A percentile compares a stretch with the other conserved stretches of the same genome.
phyloP scores from a whole-genome alignment of 2,113 vertebrate species.

The Cochlearius cochlearius region DNA sequence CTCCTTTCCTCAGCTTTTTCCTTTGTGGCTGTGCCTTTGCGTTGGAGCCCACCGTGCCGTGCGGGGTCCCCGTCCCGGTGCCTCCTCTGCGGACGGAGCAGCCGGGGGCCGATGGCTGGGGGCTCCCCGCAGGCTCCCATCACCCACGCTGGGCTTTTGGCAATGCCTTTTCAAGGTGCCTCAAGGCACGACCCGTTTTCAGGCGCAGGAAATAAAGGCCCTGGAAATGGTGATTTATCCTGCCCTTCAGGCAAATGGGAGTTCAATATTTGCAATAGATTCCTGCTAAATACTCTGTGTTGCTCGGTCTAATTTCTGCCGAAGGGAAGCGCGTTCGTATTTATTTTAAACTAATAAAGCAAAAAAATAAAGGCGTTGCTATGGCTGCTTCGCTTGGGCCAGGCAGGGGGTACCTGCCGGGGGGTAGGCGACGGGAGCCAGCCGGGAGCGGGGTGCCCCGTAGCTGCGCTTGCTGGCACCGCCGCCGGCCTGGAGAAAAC shows the following conservation, averaged over 20 bases:
- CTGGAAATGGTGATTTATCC: not conserved
- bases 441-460: slow-evolving; percentile 18
- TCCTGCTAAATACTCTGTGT: not conserved
- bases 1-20: not conserved
- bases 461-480: not conserved
- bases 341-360: slow-evolving; percentile 32
- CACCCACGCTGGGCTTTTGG: not conserved
- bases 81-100: not conserved
- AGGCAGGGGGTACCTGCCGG: slow-evolving; percentile 16
- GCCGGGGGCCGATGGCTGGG: not conserved
- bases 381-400: not conserved
- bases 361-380: not conserved
- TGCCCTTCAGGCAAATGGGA: slow-evolving; percentile 17
- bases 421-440: slow-evolving; percentile 18
- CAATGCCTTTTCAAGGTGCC: not conserved
- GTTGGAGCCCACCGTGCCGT: accelerated
- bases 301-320: slow-evolving; percentile 53
- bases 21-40: not conserved
- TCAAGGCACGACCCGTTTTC: not conserved
- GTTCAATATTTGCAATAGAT: slow-evolving; percentile 46
- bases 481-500: not conserved
- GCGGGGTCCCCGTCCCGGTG: accelerated
- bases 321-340: slow-evolving; percentile 48
- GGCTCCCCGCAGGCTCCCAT: not conserved
- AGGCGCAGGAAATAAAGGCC: slow-evolving; percentile 18